phyloP scores from a whole-genome alignment of 2,113 vertebrate genomes.

The Corydoras maculifer region DNA sequence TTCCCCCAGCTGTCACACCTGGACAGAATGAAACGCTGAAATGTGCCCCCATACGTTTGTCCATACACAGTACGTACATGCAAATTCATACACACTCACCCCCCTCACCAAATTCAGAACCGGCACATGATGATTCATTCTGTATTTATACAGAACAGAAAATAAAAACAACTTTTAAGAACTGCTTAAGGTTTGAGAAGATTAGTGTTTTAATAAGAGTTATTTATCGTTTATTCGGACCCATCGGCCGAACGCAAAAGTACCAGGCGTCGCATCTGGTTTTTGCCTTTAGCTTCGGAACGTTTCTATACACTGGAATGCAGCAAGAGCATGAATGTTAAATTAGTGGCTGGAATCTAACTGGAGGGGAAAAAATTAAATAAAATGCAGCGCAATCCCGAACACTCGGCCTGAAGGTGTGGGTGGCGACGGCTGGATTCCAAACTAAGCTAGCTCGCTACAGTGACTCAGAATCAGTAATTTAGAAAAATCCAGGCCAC shows the following conservation, averaged over 20 bases:
- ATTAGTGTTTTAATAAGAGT: slow-evolving; percentile 17
- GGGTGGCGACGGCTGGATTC: not conserved
- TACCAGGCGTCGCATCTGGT: not conserved
- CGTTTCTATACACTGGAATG: slow-evolving; percentile 1
- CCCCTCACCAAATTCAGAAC: no score
- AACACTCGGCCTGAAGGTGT: not conserved
- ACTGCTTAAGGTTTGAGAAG: not conserved
- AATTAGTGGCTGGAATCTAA: not conserved
- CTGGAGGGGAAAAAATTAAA: not conserved
- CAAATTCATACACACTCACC: no score
- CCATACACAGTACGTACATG: not conserved
- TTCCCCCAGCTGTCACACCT: no score
- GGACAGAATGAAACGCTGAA: no score
- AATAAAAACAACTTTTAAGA: no score
- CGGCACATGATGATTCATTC: no score
- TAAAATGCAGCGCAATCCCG: not conserved
- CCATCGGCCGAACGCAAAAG: not conserved
- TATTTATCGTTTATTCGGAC: not conserved
- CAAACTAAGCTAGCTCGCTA: slow-evolving; percentile 27
- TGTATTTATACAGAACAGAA: no score
- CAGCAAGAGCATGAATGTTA: not conserved
- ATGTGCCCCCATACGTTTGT: no score
- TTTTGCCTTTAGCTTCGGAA: not conserved
- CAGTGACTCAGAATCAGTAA: slow-evolving; percentile 15
- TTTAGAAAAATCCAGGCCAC: slow-evolving; percentile 16